Conservation (phyloP, 2,888 invertebrate species). For the Sepioteuthis lessoniana region DNA sequence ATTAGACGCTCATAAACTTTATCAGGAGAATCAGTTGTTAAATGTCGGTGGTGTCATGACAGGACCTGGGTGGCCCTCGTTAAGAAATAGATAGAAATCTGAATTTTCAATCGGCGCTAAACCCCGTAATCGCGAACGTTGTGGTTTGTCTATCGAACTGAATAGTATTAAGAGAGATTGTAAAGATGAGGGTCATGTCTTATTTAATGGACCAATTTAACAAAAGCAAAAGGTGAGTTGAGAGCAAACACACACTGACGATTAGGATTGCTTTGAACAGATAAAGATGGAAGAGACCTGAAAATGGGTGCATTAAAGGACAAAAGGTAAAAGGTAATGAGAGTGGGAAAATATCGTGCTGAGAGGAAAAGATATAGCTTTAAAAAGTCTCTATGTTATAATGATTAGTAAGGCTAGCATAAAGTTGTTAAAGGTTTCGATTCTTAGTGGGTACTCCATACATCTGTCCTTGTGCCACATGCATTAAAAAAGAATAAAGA, state of each 20-base stretch:
- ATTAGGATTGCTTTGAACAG: neutral
- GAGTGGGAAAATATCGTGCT: neutral
- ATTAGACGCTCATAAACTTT: neutral
- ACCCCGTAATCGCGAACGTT: neutral
- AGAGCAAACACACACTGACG: neutral
- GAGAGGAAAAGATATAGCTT: too few species aligned
- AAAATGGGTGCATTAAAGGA: neutral
- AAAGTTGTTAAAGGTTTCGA: too few species aligned
- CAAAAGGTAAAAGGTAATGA: neutral
- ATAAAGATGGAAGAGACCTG: neutral
- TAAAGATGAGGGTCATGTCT: neutral
- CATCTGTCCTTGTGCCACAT: too few species aligned
- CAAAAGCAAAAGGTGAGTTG: neutral
- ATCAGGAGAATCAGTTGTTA: neutral
- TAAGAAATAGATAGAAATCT: neutral
- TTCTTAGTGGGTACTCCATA: too few species aligned
- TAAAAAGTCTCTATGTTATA: too few species aligned
- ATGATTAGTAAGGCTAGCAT: too few species aligned
- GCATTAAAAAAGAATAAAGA: too few species aligned
- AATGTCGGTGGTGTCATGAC: neutral
- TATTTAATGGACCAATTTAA: neutral
- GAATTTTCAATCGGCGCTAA: slow-evolving; percentile 33
- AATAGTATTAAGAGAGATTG: neutral
- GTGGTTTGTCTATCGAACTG: neutral
- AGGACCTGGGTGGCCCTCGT: neutral